Evolutionary conservation across 2,113 vertebrate species (phyloP), one percentile per base, ranked within the genome.

Genomic region (Alligator sinensis): DNA sequence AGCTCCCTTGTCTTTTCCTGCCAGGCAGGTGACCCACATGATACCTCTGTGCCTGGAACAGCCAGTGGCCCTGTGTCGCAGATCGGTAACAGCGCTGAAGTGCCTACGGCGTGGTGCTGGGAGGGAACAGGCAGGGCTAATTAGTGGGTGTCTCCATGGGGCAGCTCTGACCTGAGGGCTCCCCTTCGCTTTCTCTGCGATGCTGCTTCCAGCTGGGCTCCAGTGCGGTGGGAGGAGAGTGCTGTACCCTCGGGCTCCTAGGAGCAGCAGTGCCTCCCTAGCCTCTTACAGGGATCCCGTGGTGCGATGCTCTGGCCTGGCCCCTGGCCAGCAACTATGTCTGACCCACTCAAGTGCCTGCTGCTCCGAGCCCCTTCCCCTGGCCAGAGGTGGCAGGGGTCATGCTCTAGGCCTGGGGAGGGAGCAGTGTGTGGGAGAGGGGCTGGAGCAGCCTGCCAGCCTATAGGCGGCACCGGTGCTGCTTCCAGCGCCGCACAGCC

Each of bases 401-500:
- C 81, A 22, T 61, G 6, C 93, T 86, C 94, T 97, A 97, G 92
- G 34, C 80, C 25, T 47, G 80, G 87, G 88, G 66, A 70, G 78
- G 91, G 89, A 96, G 76, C 83, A 88, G 83, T 86, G 88, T 91
- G 72, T 21, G 81, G 77, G 54, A 62, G 0, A 7, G 82, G 81
- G 75, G 55, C 74, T 77, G 91, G 62, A 88, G 63, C 57, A 94
- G 94, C 64, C 22, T 78, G 66, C 68, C 91, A 2, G 3, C 76
- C 95, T 98, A 97, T 59, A 93, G 96, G 1, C 98, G 97, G 89
- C 98, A 98, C 81, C 95, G 97, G 89, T 98, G 98, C 17, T 97
- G 97, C 81, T 98, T 98, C 98, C 98, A 98, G 91, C 98, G 98
- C 57, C 97, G 62, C 3, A 98, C 92, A 0, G 98, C 98, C 84